Conservation (phyloP, 1,140 invertebrate genomes). For the Brachystomella parvula region DNA sequence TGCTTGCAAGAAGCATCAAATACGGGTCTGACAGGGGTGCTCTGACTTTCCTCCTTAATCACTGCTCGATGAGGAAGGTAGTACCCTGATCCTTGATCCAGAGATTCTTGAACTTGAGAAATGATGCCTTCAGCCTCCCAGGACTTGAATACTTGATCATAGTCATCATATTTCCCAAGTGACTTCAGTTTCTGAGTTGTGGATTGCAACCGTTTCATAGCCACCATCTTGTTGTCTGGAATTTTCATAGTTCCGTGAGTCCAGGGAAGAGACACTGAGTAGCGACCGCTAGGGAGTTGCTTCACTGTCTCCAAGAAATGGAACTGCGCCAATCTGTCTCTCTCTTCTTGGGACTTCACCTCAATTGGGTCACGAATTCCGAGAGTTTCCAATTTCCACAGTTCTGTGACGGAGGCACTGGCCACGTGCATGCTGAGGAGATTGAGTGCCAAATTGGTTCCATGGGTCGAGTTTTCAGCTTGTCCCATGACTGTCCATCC, state of each 20-base stretch:
- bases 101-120: not conserved
- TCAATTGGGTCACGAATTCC: constrained; percentile 18
- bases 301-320: constrained; percentile 17
- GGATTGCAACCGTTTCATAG: constrained; percentile 1
- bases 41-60: constrained; percentile 28
- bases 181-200: not conserved
- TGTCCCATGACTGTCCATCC: constrained; percentile 16
- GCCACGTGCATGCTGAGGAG: constrained; percentile 33
- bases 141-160: constrained; percentile 2
- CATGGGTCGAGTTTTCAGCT: not conserved
- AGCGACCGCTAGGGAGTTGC: not conserved
- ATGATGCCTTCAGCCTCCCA: constrained; percentile 29
- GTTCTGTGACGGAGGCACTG: constrained; percentile 35
- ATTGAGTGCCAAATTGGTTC: not conserved
- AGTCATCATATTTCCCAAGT: not conserved
- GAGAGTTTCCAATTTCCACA: constrained; percentile 41
- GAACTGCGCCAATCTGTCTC: not conserved
- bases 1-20: constrained; percentile 29
- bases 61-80: constrained; percentile 16
- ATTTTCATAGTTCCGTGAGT: not conserved
- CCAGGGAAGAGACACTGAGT: constrained; percentile 14
- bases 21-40: constrained; percentile 36
- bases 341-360: constrained; percentile 13
- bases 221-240: not conserved
- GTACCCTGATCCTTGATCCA: not conserved